A percentile compares a stretch with the other conserved stretches of the same genome.
Evolutionary conservation across 1,140 invertebrate genomes (phyloP).

Genomic region (Arion vulgaris): DNA sequence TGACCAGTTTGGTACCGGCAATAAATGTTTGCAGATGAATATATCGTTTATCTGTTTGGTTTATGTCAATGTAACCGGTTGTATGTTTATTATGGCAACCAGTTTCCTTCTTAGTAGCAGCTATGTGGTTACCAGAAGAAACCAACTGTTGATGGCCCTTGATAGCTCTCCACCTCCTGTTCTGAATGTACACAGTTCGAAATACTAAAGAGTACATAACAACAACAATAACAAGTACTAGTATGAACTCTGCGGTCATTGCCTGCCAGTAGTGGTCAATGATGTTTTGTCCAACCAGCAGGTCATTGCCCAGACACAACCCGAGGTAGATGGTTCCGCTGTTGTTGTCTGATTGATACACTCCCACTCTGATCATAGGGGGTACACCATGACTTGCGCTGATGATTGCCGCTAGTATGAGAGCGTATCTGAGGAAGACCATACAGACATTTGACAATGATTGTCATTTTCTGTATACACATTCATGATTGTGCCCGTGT

Average conservation of each 20-base stretch:
- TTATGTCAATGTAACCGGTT: no score
- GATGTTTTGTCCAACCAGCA: conserved; percentile 35
- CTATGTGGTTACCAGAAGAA: no score
- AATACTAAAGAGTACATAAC: conserved; percentile 26
- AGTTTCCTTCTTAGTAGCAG: not conserved
- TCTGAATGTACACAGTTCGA: conserved; percentile 18
- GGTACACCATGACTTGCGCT: conserved; percentile 48
- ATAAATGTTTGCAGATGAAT: no score
- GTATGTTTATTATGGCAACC: not conserved
- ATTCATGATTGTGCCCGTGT: no score
- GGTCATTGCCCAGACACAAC: conserved; percentile 50
- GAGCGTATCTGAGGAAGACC: conserved; percentile 41
- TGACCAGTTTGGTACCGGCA: no score
- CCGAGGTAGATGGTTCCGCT: conserved; percentile 35
- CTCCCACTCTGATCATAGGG: conserved; percentile 50
- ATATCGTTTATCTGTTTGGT: no score
- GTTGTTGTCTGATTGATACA: conserved; percentile 43
- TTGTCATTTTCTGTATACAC: no score
- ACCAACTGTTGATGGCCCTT: not conserved
- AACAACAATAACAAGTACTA: conserved; percentile 11
- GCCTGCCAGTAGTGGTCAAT: conserved; percentile 55
- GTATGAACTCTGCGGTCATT: conserved; percentile 39
- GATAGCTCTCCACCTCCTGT: not conserved
- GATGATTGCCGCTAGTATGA: conserved; percentile 45
- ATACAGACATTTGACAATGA: no score